Conservation (phyloP, 2,888 invertebrate genomes). For the Arge pagana region DNA sequence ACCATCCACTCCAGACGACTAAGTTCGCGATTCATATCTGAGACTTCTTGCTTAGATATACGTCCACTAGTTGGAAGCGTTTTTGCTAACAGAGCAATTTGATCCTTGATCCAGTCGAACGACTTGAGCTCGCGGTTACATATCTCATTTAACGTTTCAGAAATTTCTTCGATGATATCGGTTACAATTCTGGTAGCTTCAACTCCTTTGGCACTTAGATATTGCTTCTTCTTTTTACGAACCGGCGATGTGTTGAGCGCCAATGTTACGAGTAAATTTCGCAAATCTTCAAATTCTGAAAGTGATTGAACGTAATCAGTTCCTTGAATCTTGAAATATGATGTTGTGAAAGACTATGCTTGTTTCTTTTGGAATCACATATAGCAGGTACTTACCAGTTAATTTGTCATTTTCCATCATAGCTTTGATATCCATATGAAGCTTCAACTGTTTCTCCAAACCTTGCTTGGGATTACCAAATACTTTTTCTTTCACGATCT, state of each 20-base stretch:
- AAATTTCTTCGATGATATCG: conserved; percentile 4
- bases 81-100: not conserved
- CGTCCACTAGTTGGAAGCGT: not conserved
- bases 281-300: too few relatives aligned
- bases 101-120: not conserved
- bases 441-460: not conserved
- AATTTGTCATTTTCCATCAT: not conserved
- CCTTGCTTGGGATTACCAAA: too few relatives aligned
- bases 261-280: too few relatives aligned
- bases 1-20: conserved; percentile 6
- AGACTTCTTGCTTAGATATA: conserved; percentile 10
- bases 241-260: too few relatives aligned
- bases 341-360: too few relatives aligned
- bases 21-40: conserved; percentile 3
- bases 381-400: too few relatives aligned
- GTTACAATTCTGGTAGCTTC: conserved; percentile 5
- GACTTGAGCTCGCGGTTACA: not conserved
- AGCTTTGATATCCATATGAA: not conserved
- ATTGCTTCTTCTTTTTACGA: not conserved
- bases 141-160: not conserved
- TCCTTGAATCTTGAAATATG: too few relatives aligned
- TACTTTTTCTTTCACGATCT: conserved; percentile 44
- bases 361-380: too few relatives aligned
- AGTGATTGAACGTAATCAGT: too few relatives aligned
- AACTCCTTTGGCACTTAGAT: not conserved